phyloP scores from a whole-genome alignment of 2,888 invertebrate species.

The Megamerina dolium region DNA sequence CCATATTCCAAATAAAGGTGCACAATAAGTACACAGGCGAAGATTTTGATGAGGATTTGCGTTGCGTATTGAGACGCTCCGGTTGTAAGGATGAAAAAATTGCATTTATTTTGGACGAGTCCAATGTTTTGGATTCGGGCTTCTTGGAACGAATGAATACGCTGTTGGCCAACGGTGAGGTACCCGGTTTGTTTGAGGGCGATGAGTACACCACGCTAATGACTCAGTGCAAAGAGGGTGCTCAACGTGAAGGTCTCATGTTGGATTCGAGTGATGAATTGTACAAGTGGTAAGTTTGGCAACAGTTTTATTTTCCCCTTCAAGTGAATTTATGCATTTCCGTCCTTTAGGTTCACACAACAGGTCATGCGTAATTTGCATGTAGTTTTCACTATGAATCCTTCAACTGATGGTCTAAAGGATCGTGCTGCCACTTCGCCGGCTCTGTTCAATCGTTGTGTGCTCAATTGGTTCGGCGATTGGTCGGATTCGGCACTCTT shows the following conservation, averaged over 20 bases:
- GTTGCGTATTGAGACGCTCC: slow-evolving; percentile 77
- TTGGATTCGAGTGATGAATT: slow-evolving; percentile 96
- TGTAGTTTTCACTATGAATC: slow-evolving; percentile 99
- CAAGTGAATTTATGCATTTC: too few relatives aligned
- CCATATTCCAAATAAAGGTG: slow-evolving; percentile 98
- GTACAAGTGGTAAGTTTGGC: slow-evolving; percentile 83
- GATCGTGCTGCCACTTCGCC: slow-evolving; percentile 98
- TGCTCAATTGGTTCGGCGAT: slow-evolving; percentile 99
- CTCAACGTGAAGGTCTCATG: slow-evolving; percentile 96
- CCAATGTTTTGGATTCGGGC: slow-evolving; percentile 96
- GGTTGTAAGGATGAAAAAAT: slow-evolving; percentile 97
- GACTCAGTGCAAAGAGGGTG: slow-evolving; percentile 99
- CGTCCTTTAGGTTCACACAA: slow-evolving; percentile 69
- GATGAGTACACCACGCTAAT: slow-evolving; percentile 98
- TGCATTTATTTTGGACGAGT: slow-evolving; percentile 98
- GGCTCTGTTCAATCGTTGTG: slow-evolving; percentile 97
- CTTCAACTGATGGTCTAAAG: slow-evolving; percentile 95
- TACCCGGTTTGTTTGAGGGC: slow-evolving; percentile 88
- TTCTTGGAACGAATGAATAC: slow-evolving; percentile 99
- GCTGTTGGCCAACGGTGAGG: slow-evolving; percentile 94
- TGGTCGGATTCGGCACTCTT: slow-evolving; percentile 96
- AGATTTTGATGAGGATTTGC: slow-evolving; percentile 98
- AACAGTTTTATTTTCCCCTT: too few relatives aligned
- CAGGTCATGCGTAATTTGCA: slow-evolving; percentile 99
- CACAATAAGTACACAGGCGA: slow-evolving; percentile 99